Base-by-base conservation (phyloP, 2,113 vertebrate species). In the Ammodytes dubius region DNA sequence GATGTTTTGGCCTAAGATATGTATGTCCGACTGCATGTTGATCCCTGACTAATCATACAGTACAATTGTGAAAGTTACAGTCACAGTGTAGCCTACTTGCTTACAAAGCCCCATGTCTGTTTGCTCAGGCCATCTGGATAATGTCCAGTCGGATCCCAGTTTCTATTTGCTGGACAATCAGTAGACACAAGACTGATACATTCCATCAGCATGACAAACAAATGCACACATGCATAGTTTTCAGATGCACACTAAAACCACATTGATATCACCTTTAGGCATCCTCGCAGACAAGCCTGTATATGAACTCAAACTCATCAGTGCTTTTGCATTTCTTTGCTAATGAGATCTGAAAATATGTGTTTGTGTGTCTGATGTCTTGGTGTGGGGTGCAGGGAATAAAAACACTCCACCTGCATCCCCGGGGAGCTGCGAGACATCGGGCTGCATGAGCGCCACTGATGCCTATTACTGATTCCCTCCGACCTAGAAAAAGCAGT, bases 401-500 rank as follows among this genome's bases (percentile, higher is more conserved):
- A 60, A 60, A 72, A 85, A 86, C 80, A 81, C 70, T 67, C 60
- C 27, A 85, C 83, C 76, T 90, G 78, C 72, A 7, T 50, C 4
- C 1, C n/a, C 35, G 35, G 7, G 19, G 64, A 77, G 77, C 45
- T 3, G 7, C 66, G 79, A 61, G 70, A 27, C 12, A 0, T 27
- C 0, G 64, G 19, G 76, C 74, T 57, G 70, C 70, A n/a, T 15
- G 57, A 83, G 63, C 78, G 66, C 53, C 15, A 5, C 74, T 46
- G 69, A 35, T 49, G 79, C 79, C 83, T 40, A 84, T 77, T 69
- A 87, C 54, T 19, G 77, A 85, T 86, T 87, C 84, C 86, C 66
- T 70, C 54, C 88, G 87, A 89, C 91, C 91, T 84, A 87, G 86
- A 92, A 88, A 85, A 88, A 85, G 80, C 50, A 35, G 70, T 76